Evolutionary conservation across 2,113 vertebrate genomes (phyloP).

Genomic region (Zosterops lateralis): DNA sequence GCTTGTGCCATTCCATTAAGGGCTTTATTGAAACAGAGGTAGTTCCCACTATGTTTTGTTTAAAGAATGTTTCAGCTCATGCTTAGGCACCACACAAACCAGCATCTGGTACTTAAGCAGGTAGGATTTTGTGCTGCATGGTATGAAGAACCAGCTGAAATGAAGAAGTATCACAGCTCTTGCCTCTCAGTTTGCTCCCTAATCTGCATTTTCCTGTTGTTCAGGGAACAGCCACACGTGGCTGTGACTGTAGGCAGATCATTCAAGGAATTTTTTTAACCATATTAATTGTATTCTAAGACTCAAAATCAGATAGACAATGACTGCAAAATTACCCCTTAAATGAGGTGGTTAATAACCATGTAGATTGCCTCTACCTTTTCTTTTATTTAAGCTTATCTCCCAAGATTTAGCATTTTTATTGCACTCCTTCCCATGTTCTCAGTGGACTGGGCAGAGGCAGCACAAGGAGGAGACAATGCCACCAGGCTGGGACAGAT

Average conservation of each 20-base stretch:
- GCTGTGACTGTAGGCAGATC: not conserved
- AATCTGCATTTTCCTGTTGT: not conserved
- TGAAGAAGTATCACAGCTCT: not conserved
- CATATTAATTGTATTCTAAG: not conserved
- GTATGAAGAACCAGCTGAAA: not conserved
- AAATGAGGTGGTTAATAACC: not conserved
- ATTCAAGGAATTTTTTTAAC: not conserved
- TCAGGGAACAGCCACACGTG: not conserved
- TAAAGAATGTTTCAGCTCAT: not conserved
- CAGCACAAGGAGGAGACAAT: not conserved
- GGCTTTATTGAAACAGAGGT: not conserved
- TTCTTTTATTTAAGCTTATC: not conserved
- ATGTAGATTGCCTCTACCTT: not conserved
- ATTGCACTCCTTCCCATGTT: not conserved
- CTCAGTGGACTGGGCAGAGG: not conserved
- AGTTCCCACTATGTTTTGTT: not conserved
- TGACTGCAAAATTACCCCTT: not conserved
- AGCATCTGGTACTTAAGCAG: not conserved
- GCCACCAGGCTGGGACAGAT: not conserved
- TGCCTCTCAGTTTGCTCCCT: not conserved
- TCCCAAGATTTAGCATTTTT: not conserved
- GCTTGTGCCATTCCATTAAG: not conserved
- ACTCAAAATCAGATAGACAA: not conserved
- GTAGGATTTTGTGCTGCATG: not conserved
- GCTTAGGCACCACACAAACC: not conserved